These are phyloP conservation scores for Blastobasis lacticolella DNA, from an alignment of 2,888 invertebrate species.

Conservation along the genomic window DNA sequence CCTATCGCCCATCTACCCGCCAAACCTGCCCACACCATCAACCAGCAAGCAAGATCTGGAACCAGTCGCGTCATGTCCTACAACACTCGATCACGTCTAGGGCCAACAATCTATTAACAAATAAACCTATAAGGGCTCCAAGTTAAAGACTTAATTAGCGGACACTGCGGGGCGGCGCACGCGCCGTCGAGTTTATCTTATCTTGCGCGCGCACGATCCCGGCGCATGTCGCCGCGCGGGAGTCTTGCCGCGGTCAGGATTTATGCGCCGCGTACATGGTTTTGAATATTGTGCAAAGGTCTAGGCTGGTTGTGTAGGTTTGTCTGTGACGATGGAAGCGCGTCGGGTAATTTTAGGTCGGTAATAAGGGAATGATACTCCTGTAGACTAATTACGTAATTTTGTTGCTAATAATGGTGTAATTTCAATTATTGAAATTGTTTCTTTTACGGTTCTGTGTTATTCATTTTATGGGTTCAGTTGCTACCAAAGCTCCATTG, in stretches of 20 bases:
- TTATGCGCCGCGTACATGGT: conserved; percentile 23
- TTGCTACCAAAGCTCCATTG: too few relatives aligned
- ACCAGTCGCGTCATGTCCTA: not conserved
- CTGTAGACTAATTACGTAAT: too few relatives aligned
- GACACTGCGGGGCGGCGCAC: conserved; percentile 57
- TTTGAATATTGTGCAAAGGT: conserved; percentile 5
- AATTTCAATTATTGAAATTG: too few relatives aligned
- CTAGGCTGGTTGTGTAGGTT: too few relatives aligned
- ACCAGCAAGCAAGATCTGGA: too few relatives aligned
- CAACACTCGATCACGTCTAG: not conserved
- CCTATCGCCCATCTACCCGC: too few relatives aligned
- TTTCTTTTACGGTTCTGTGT: too few relatives aligned
- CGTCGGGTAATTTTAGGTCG: too few relatives aligned
- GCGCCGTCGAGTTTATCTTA: conserved; percentile 55
- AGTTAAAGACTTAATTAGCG: conserved; percentile 71
- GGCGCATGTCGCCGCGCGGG: conserved; percentile 36
- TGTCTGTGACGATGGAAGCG: too few relatives aligned
- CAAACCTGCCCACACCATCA: not conserved
- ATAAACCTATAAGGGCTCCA: conserved; percentile 48
- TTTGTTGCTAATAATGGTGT: too few relatives aligned
- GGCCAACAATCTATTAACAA: conserved; percentile 38
- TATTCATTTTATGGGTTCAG: too few relatives aligned
- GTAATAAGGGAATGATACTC: too few relatives aligned
- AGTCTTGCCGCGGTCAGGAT: conserved; percentile 29
- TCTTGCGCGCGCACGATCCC: conserved; percentile 39